Base-by-base conservation (phyloP, 92 coral and sea anemone species). In the Paragorgia papillata region DNA sequence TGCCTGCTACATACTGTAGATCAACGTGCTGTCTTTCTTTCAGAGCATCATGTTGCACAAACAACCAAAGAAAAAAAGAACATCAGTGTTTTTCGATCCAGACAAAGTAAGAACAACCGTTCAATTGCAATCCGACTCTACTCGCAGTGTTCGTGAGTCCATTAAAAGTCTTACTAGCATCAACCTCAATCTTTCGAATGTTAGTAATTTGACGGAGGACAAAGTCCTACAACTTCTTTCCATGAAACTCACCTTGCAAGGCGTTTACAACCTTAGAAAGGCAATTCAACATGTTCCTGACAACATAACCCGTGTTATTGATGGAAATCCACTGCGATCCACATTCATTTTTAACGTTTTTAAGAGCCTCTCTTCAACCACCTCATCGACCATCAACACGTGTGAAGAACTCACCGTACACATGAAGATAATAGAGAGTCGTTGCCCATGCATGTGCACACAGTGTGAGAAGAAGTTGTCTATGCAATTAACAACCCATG, bases 401-500 rank as follows among this genome's bases (percentile, higher is more conserved):
- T 17, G 20, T 3, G 58, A 51, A 51, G 58, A 51, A 22, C 21
- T 51, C 58, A 19, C 58, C 17, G 20, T 6, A 51, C 17, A 51
- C 19, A 51, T 19, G 5, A 22, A 51, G 26, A 51, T 51, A 5
- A 17, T 51, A 3, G 58, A 51, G 58, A 6, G 58, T 51, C 19
- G 7, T 17, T 51, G 58, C 58, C 21, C 58, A 85, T 0, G 31
- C 66, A 20, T 20, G 9, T 74, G 85, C 75, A 24, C 68, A 56
- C 40, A 20, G 40, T 85, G 85, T 55, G 58, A 20, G 14, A 51
- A 44, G 27, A 17, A 18, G 4, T 34, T 85, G 2, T 62, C 82
- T 18, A 80, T 75, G 85, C 89, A 74, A 48, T n/a, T n/a, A 85
- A 80, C 74, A 40, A 68, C 7, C 82, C 85, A 9, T 59, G 82